Evolutionary conservation across 1,140 invertebrate genomes (phyloP).

Genomic region (Notospermus geniculatus): DNA sequence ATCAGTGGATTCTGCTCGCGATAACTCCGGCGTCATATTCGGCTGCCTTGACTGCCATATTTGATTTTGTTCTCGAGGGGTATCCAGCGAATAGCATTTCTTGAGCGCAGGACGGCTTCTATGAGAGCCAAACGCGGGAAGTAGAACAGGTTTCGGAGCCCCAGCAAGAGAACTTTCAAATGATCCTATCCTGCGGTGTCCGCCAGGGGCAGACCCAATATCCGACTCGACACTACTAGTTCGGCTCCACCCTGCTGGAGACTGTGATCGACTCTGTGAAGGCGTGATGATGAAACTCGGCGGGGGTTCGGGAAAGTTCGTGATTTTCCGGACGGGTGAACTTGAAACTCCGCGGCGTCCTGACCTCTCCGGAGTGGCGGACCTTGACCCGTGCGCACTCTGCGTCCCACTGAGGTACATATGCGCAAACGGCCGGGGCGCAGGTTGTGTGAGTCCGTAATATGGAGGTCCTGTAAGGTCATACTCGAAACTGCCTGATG

Average conservation of each 20-base stretch:
- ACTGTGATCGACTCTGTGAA: neutral
- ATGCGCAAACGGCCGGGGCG: neutral
- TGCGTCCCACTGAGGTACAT: conserved; percentile 3
- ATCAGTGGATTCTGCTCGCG: conserved; percentile 1
- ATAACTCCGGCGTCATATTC: conserved; percentile 5
- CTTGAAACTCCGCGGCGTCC: neutral
- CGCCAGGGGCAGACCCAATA: too few species aligned
- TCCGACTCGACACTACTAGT: neutral
- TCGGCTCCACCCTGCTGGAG: neutral
- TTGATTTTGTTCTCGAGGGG: neutral
- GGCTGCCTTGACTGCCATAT: neutral
- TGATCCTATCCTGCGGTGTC: too few species aligned
- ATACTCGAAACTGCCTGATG: neutral
- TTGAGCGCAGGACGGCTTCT: neutral
- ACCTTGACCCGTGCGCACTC: conserved; percentile 8
- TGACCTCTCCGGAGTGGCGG: conserved; percentile 1
- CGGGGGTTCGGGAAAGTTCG: conserved; percentile 6
- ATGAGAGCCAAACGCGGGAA: neutral
- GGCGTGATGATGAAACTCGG: conserved; percentile 10
- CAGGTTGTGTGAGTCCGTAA: neutral
- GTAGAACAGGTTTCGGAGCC: too few species aligned
- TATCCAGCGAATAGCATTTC: conserved; percentile 8
- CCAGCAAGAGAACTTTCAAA: too few species aligned
- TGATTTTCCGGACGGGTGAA: conserved; percentile 8
- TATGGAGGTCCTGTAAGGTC: neutral